Evolutionary conservation across 2,797 vertebrate species (phyloP).

Genomic region (Rhincodon typus): DNA sequence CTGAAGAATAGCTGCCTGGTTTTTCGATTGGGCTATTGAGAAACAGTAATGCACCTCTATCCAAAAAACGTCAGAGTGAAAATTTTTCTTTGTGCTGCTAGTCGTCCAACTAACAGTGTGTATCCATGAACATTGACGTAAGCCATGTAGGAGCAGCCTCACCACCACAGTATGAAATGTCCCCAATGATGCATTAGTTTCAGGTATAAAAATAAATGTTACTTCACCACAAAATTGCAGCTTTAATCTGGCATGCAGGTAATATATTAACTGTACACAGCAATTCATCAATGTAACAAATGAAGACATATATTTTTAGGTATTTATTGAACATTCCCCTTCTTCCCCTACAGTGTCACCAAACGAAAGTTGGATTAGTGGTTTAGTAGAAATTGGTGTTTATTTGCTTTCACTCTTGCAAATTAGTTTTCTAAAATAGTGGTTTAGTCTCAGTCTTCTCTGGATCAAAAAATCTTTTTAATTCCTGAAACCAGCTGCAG

Average conservation of each 20-base stretch:
- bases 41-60: background rate
- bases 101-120: background rate
- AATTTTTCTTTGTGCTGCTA: background rate
- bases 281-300: background rate
- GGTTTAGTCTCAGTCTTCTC: background rate
- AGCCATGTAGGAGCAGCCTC: background rate
- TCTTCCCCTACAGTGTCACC: background rate
- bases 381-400: background rate
- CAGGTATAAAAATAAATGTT: conserved; percentile 24
- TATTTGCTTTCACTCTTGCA: background rate
- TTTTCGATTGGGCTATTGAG: background rate
- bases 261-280: background rate
- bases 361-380: background rate
- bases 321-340: background rate
- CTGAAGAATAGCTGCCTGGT: background rate
- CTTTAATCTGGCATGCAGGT: background rate
- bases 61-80: background rate
- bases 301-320: background rate
- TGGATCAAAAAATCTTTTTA: background rate
- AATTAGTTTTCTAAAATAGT: background rate
- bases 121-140: background rate
- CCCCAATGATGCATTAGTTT: conserved; percentile 2
- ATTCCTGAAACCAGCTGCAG: background rate
- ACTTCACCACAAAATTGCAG: background rate
- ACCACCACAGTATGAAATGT: background rate